Evolutionary conservation across 2,113 vertebrate species (phyloP).

Genomic region (Anthoscopus minutus): DNA sequence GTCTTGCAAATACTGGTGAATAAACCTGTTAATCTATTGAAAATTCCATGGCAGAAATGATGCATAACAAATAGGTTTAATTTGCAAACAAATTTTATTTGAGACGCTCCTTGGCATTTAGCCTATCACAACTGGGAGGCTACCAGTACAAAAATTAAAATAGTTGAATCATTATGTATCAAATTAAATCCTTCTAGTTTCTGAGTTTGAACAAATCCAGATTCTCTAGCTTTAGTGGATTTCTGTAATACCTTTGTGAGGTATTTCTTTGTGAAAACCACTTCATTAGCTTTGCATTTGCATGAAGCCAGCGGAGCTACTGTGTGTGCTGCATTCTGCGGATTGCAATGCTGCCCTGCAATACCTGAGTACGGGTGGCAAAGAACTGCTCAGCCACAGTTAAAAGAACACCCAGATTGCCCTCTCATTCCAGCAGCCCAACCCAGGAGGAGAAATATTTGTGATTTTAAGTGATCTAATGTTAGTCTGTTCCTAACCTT

Average conservation of each 20-base stretch:
- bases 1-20: background rate
- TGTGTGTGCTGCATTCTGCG: background rate
- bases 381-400: background rate
- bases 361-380: background rate
- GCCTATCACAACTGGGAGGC: background rate
- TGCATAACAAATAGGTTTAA: background rate
- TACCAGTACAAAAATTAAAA: background rate
- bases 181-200: background rate
- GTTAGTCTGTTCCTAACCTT: background rate
- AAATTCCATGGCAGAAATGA: background rate
- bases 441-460: background rate
- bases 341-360: background rate
- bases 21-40: background rate
- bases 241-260: background rate
- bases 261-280: background rate
- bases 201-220: background rate
- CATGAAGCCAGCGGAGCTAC: background rate
- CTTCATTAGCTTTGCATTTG: background rate
- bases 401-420: background rate
- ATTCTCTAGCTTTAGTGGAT: background rate
- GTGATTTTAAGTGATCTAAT: background rate
- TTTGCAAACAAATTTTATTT: background rate
- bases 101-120: background rate
- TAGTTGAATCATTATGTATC: background rate
- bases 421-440: background rate